Percentiles rank a stretch among this genome's conserved stretches.
Evolutionary conservation across 2,888 invertebrate species (phyloP).

Genomic region (Schizaphis graminum): DNA sequence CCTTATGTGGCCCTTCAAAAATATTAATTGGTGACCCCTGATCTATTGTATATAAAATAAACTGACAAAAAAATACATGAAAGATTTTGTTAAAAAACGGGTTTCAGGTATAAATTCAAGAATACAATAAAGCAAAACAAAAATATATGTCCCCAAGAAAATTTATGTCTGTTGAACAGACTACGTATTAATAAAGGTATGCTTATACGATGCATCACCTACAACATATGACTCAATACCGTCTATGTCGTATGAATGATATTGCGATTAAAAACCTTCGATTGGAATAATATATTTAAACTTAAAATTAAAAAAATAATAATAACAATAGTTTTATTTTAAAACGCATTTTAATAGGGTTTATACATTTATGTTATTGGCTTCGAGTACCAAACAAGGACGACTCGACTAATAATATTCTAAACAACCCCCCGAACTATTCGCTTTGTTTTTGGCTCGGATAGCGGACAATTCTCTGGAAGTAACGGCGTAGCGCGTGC

Average conservation of each 20-base stretch:
- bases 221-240: background rate
- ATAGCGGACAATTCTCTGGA: background rate
- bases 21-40: no score
- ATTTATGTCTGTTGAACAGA: background rate
- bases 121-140: background rate
- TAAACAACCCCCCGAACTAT: background rate
- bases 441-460: background rate
- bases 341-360: background rate
- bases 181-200: background rate
- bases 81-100: background rate
- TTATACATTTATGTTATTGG: background rate
- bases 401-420: background rate
- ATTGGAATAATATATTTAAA: background rate
- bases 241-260: background rate
- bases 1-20: no score
- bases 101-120: background rate
- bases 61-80: background rate
- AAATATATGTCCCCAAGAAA: background rate
- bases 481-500: background rate
- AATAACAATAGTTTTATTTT: background rate
- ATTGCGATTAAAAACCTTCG: background rate
- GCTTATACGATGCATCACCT: no score
- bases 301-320: background rate
- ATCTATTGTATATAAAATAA: background rate
- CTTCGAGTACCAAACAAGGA: background rate